Conservation (phyloP, 2,888 invertebrate species). For the Hyposoter dolosus region DNA sequence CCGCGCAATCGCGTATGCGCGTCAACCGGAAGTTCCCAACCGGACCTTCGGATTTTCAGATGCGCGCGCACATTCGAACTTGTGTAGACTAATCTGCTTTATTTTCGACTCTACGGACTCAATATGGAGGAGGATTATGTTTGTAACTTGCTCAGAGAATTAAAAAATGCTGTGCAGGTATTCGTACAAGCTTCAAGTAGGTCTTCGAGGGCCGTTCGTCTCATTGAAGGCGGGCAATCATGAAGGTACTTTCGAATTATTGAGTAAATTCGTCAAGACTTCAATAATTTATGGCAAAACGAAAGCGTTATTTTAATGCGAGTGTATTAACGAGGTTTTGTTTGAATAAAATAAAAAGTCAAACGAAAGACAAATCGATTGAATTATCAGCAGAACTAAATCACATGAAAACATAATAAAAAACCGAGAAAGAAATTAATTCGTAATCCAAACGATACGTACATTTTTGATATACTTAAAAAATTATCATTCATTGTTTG, state of each 20-base stretch:
- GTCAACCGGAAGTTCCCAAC: constrained; percentile 54
- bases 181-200: not conserved
- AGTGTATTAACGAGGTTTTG: not conserved
- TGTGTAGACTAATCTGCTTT: constrained; percentile 6
- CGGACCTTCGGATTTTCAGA: constrained; percentile 22
- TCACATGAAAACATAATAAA: not conserved
- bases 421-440: not conserved
- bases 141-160: not conserved
- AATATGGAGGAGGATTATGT: not conserved
- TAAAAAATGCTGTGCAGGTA: not conserved
- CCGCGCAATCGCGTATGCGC: constrained; percentile 61
- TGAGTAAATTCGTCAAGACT: not conserved
- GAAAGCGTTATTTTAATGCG: not conserved
- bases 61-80: constrained; percentile 61
- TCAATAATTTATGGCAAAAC: not conserved
- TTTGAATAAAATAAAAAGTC: not conserved
- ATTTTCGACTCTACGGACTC: constrained; percentile 6
- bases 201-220: not conserved
- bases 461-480: not conserved
- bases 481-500: not conserved
- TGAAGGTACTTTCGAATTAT: not conserved
- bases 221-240: not conserved
- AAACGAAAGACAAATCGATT: not conserved
- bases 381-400: not conserved
- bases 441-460: not conserved